These are phyloP conservation scores for Chelon labrosus DNA, from an alignment of 2,797 vertebrate genomes.

Conservation along the genomic window DNA sequence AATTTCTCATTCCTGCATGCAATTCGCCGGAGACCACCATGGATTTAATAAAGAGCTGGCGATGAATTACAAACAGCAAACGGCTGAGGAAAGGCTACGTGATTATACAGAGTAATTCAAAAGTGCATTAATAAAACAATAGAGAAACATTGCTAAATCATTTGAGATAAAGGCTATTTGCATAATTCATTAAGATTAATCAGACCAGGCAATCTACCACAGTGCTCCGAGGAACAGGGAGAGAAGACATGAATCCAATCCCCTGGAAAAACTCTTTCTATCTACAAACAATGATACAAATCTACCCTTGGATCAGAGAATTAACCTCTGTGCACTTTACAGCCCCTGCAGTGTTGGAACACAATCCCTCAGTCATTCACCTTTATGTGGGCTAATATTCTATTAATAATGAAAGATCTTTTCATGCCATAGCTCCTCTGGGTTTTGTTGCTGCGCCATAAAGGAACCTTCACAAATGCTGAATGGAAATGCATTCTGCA, in stretches of 20 bases:
- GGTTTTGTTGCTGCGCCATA: constrained; percentile 68
- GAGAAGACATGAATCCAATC: constrained; percentile 73
- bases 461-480: constrained; percentile 72
- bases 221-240: constrained; percentile 71
- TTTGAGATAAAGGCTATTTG: constrained; percentile 88
- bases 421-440: constrained; percentile 68
- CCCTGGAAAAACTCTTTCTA: constrained; percentile 81
- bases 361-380: constrained; percentile 79
- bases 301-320: constrained; percentile 85
- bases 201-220: constrained; percentile 82
- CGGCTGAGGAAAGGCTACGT: constrained; percentile 75
- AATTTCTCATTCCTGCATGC: constrained; percentile 86
- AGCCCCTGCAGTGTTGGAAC: constrained; percentile 78
- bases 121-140: constrained; percentile 90
- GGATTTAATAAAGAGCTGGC: constrained; percentile 87
- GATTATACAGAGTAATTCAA: constrained; percentile 86
- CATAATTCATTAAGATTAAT: constrained; percentile 91
- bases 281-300: constrained; percentile 85
- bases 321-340: constrained; percentile 83
- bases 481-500: constrained; percentile 55
- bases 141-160: constrained; percentile 88
- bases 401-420: constrained; percentile 82
- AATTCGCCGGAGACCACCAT: constrained; percentile 82
- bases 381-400: constrained; percentile 81
- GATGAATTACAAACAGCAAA: constrained; percentile 84